Conservation (phyloP, 2,113 vertebrate species). For the Pedionomus torquatus region DNA sequence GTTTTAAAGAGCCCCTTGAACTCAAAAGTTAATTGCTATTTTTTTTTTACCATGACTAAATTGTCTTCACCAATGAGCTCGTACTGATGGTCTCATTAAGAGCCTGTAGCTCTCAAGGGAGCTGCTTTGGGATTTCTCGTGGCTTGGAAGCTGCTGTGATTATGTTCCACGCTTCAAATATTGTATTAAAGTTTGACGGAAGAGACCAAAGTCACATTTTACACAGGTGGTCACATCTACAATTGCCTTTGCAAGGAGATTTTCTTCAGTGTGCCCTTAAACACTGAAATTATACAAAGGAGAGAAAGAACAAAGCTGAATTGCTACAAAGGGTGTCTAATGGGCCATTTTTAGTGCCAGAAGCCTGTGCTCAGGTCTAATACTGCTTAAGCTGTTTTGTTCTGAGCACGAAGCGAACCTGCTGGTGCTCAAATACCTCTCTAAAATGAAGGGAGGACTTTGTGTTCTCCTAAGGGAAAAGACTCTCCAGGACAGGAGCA, state of each 20-base stretch:
- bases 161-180: neutral
- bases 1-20: neutral
- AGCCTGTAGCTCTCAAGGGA: neutral
- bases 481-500: neutral
- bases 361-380: neutral
- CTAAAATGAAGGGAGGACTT: neutral
- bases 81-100: neutral
- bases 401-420: neutral
- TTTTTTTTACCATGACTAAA: neutral
- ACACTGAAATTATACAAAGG: neutral
- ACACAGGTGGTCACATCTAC: neutral
- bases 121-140: slow-evolving; percentile 3
- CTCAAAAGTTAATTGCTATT: neutral
- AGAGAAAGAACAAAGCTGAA: neutral
- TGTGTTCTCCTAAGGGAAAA: neutral
- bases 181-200: neutral
- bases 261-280: neutral
- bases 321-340: neutral
- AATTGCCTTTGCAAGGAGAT: neutral
- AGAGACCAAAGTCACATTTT: slow-evolving; percentile 7
- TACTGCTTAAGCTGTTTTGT: neutral
- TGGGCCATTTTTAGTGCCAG: neutral
- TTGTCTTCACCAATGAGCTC: neutral
- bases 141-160: slow-evolving; percentile 1
- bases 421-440: neutral